These are phyloP conservation scores for Cinclus mexicanus DNA, from an alignment of 2,113 vertebrate species.

Conservation along the genomic window DNA sequence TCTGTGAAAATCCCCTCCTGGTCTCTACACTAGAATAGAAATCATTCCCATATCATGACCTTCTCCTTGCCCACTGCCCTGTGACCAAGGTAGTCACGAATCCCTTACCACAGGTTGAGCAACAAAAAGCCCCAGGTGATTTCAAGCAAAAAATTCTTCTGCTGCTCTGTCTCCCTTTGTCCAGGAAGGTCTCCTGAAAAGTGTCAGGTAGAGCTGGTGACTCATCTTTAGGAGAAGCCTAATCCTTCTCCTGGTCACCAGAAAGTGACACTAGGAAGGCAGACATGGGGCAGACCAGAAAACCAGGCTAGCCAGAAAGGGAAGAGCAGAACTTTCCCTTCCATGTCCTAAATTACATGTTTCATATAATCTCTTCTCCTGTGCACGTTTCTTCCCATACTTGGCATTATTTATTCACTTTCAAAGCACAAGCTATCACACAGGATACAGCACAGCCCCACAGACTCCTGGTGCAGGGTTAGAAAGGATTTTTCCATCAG, in stretches of 20 bases:
- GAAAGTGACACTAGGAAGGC: background rate
- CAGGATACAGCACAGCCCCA: background rate
- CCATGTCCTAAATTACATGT: background rate
- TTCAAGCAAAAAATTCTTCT: background rate
- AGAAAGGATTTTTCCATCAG: background rate
- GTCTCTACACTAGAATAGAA: background rate
- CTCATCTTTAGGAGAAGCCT: background rate
- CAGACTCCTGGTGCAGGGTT: background rate
- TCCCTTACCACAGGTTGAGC: background rate
- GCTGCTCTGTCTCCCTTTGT: background rate
- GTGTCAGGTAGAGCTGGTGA: background rate
- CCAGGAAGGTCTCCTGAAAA: background rate
- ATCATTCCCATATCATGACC: background rate
- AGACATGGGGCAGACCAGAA: background rate
- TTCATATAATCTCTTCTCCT: background rate
- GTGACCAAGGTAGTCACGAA: background rate
- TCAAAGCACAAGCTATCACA: background rate
- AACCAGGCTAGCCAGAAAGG: background rate
- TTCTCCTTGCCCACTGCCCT: background rate
- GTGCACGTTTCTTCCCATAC: background rate
- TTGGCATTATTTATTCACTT: background rate
- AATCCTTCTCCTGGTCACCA: background rate
- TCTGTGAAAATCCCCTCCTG: background rate
- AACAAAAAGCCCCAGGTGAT: background rate
- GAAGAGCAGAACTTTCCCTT: background rate